phyloP scores from a whole-genome alignment of 2,113 vertebrate genomes.

The Nansenia antarctica region DNA sequence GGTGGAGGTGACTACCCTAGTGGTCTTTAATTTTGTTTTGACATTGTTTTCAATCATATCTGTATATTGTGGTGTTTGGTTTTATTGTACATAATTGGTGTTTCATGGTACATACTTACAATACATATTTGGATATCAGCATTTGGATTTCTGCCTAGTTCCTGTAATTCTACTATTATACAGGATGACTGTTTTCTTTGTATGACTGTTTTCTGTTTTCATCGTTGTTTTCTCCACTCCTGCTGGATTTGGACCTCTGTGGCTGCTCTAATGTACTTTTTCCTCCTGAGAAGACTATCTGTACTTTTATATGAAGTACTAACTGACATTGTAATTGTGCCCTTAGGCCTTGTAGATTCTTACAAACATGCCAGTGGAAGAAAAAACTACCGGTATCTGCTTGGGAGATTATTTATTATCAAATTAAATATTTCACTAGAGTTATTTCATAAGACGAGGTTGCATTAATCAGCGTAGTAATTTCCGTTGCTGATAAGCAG shows the following conservation, averaged over 20 bases:
- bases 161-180: no score
- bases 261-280: neutral
- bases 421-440: constrained; percentile 22
- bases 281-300: neutral
- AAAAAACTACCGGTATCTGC: constrained; percentile 14
- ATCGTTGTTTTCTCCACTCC: neutral
- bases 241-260: neutral
- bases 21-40: no score
- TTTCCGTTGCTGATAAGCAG: constrained; percentile 29
- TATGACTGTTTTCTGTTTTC: no score
- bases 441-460: constrained; percentile 25
- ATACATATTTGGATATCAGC: no score
- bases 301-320: constrained; percentile 3
- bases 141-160: no score
- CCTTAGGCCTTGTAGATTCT: constrained; percentile 5
- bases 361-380: constrained; percentile 21
- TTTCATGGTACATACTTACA: no score
- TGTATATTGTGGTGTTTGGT: no score
- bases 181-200: no score
- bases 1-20: no score
- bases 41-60: no score
- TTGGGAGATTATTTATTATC: constrained; percentile 21
- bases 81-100: no score
- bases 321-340: constrained; percentile 14
- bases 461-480: constrained; percentile 40